Evolutionary conservation across 2,797 vertebrate genomes (phyloP).

Genomic region (Valencia hispanica): DNA sequence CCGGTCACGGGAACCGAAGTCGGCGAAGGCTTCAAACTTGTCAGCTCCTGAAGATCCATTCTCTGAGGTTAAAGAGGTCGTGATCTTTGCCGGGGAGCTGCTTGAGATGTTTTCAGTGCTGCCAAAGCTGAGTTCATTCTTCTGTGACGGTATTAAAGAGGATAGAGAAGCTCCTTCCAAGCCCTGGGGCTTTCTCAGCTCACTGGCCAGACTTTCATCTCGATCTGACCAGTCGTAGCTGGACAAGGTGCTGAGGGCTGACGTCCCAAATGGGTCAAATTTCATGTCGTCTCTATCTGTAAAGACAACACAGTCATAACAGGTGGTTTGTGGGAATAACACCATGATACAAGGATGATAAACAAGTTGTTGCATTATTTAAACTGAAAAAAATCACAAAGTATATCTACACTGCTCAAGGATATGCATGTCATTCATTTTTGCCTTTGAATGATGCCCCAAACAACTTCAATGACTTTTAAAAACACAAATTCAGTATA

Average conservation of each 20-base stretch:
- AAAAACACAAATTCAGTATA: background rate
- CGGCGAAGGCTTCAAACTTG: slow-evolving; percentile 83
- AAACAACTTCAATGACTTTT: background rate
- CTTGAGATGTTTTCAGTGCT: slow-evolving; percentile 88
- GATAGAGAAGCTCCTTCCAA: slow-evolving; percentile 77
- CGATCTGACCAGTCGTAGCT: slow-evolving; percentile 92
- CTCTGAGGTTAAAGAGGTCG: slow-evolving; percentile 83
- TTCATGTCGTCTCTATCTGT: slow-evolving; percentile 94
- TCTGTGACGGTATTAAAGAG: slow-evolving; percentile 82
- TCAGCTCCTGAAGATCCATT: slow-evolving; percentile 74
- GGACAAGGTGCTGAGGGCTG: slow-evolving; percentile 83
- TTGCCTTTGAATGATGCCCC: background rate
- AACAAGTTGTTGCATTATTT: background rate
- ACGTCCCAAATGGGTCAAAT: slow-evolving; percentile 90
- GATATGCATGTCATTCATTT: background rate
- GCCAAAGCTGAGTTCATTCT: slow-evolving; percentile 88
- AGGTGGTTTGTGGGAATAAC: slow-evolving; percentile 67
- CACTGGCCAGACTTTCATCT: slow-evolving; percentile 80
- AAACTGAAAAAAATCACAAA: background rate
- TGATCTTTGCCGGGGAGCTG: slow-evolving; percentile 83
- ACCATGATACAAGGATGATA: slow-evolving; percentile 37
- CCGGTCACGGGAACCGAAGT: slow-evolving; percentile 73
- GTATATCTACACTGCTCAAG: too few relatives aligned
- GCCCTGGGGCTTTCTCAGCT: slow-evolving; percentile 79
- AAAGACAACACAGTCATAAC: slow-evolving; percentile 80